These are phyloP conservation scores for Esox masquinongy DNA, from an alignment of 2,797 vertebrate species.

Conservation along the genomic window DNA sequence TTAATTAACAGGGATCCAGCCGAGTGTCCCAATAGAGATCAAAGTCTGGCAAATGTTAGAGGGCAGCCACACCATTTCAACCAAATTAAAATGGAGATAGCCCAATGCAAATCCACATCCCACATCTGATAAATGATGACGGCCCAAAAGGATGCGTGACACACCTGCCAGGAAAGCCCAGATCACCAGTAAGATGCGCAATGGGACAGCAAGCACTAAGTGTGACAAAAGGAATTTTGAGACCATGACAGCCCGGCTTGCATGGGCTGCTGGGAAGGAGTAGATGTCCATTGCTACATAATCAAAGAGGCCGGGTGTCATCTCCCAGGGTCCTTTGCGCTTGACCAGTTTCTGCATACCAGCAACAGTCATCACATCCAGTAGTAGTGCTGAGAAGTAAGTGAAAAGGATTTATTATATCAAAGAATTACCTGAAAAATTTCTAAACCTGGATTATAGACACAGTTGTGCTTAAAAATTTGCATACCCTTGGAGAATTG, in stretches of 20 bases:
- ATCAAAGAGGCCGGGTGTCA: constrained; percentile 81
- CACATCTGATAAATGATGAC: constrained; percentile 89
- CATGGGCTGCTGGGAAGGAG: constrained; percentile 88
- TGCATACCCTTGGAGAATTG: too few relatives aligned
- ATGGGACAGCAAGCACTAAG: constrained; percentile 89
- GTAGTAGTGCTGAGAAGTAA: constrained; percentile 76
- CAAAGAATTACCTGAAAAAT: not conserved
- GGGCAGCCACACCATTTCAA: constrained; percentile 91
- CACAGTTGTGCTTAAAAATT: too few relatives aligned
- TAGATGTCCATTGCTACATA: constrained; percentile 89
- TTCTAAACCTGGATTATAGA: not conserved
- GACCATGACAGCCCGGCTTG: constrained; percentile 88
- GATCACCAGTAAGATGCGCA: constrained; percentile 87
- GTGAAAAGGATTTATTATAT: not conserved
- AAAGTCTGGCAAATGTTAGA: constrained; percentile 90
- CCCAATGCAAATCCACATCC: constrained; percentile 87
- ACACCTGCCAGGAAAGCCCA: constrained; percentile 87
- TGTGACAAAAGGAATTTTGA: constrained; percentile 91
- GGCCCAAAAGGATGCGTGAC: constrained; percentile 87
- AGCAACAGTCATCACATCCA: constrained; percentile 87
- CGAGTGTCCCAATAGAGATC: constrained; percentile 81
- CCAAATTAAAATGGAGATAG: constrained; percentile 88
- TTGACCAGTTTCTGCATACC: constrained; percentile 89
- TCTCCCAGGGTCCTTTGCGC: constrained; percentile 82
- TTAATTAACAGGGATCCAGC: constrained; percentile 60